Evolutionary conservation across 2,113 vertebrate genomes (phyloP), one percentile per base, ranked within the genome.

Genomic region (Phalacrocorax carbo): DNA sequence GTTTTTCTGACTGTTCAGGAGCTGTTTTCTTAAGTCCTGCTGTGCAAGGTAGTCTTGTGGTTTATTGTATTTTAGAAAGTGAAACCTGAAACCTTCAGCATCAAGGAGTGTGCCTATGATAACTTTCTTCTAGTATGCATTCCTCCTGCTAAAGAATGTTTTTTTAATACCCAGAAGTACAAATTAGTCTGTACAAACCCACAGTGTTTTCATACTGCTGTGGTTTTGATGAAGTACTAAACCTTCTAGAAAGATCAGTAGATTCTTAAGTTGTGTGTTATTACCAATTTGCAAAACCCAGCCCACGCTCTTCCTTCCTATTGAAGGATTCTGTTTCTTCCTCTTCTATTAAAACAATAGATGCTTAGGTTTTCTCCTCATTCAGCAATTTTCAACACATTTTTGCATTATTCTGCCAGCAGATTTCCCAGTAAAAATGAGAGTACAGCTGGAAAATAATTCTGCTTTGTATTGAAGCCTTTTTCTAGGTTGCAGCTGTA

Each of bases 401-500:
- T 90, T 80, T 70, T 49, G 10, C 25, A 23, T 62, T 70, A 58
- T 25, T 11, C 11, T 73, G 17, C 40, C 42, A 51, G 42, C 16
- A 86, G 49, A 66, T 73, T 81, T 81, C 69, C 54, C 17, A 70
- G 16, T 58, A 49, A 90, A 83, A 88, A 66, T 49, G 40, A n/a
- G 15, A 52, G 7, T 49, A 46, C 15, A 94, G 21, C 65, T 96
- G 72, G 78, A 66, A 73, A 69, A 77, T 32, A 62, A 2, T 32
- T 80, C 10, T 87, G 13, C 27, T 84, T 92, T 73, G n/a, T 94
- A 65, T 19, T 49, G 68, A 70, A 90, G 51, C 22, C 14, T 82
- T 91, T 94, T 81, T 64, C 29, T 83, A 42, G 48, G 17, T 38
- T 94, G 76, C 51, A 88, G 80, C 77, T 94, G 48, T 58, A 83